phyloP scores from a whole-genome alignment of 2,888 invertebrate genomes.

The Strigamia transsilvanica region DNA sequence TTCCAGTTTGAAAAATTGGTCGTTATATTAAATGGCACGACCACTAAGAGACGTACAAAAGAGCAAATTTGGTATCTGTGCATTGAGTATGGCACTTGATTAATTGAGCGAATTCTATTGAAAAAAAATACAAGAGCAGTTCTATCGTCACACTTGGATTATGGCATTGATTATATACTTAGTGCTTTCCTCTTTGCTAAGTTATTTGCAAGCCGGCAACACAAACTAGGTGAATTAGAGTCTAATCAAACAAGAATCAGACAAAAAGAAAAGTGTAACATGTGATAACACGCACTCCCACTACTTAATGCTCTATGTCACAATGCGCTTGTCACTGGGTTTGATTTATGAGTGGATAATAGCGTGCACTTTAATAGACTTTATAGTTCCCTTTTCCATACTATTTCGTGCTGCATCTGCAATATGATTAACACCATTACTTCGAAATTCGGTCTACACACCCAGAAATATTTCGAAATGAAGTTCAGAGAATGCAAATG shows the following conservation, averaged over 20 bases:
- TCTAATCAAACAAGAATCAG: slow-evolving; percentile 17
- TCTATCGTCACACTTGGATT: not conserved
- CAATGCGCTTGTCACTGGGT: slow-evolving; percentile 41
- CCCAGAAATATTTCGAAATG: slow-evolving; percentile 14
- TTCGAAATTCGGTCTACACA: slow-evolving; percentile 9
- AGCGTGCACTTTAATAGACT: slow-evolving; percentile 48
- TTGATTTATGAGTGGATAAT: slow-evolving; percentile 45
- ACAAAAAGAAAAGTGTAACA: slow-evolving; percentile 45
- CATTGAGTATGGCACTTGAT: not conserved
- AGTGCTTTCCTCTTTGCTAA: not conserved
- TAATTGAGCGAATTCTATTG: not conserved
- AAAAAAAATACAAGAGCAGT: not conserved
- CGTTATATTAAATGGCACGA: not conserved
- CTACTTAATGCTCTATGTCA: slow-evolving; percentile 37
- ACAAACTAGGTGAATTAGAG: slow-evolving; percentile 17
- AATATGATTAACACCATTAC: slow-evolving; percentile 36
- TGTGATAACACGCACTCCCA: slow-evolving; percentile 45
- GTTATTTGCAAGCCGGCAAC: not conserved
- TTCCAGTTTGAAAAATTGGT: not conserved
- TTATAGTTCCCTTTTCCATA: slow-evolving; percentile 16
- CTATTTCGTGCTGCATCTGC: slow-evolving; percentile 45
- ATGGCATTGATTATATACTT: not conserved
- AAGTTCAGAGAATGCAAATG: slow-evolving; percentile 18
- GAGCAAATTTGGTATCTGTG: not conserved
- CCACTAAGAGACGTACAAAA: not conserved